Conservation (phyloP, 2,888 invertebrate species). For the Cantharis rufa region DNA sequence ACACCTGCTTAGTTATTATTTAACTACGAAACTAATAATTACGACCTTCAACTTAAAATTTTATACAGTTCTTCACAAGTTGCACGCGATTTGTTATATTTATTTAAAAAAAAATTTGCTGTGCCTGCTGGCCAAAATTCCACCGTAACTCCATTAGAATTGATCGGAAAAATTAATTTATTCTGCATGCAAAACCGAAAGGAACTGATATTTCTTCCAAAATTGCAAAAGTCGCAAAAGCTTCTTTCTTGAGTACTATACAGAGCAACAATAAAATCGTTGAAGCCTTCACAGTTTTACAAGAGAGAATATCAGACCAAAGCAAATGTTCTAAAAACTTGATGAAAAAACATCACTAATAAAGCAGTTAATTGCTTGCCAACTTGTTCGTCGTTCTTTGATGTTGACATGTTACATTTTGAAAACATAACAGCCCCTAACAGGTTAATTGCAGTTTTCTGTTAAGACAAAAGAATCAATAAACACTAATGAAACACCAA, state of each 20-base stretch:
- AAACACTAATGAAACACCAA: neutral
- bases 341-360: no score
- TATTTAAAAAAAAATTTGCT: neutral
- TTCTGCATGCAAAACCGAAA: neutral
- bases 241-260: no score
- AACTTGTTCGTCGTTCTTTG: neutral
- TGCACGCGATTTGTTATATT: neutral
- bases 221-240: no score
- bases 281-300: no score
- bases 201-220: no score
- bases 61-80: neutral
- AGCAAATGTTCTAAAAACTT: neutral
- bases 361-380: neutral
- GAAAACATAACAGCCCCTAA: neutral
- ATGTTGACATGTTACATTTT: neutral
- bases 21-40: neutral
- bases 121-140: neutral
- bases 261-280: no score
- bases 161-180: neutral
- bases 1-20: neutral
- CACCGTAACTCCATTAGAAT: neutral
- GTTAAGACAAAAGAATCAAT: neutral
- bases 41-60: neutral
- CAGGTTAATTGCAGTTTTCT: neutral
- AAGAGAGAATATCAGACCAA: no score